A percentile compares a stretch with the other conserved stretches of the same genome.
Conservation (phyloP, 2,113 vertebrate genomes). For the Albula goreensis region DNA sequence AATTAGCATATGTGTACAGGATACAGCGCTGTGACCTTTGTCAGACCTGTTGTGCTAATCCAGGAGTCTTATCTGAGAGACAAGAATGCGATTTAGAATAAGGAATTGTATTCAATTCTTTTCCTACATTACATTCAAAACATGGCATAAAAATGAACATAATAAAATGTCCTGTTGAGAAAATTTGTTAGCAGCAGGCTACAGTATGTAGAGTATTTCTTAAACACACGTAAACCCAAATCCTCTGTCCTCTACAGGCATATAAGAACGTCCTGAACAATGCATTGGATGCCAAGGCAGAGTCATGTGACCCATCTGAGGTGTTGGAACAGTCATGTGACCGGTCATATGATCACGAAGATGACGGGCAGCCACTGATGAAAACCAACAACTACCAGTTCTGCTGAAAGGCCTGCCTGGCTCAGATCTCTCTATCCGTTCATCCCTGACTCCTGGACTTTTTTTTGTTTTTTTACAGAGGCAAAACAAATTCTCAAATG, state of each 20-base stretch:
- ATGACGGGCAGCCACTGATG: constrained; percentile 62
- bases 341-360: constrained; percentile 48
- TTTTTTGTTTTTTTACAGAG: too few species aligned
- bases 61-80: neutral
- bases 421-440: neutral
- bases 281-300: neutral
- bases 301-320: constrained; percentile 49
- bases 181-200: neutral
- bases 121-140: too few species aligned
- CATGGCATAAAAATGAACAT: too few species aligned
- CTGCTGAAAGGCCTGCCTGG: constrained; percentile 53
- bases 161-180: neutral
- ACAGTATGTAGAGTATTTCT: neutral
- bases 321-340: constrained; percentile 60
- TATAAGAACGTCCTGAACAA: constrained; percentile 18
- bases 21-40: neutral
- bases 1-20: neutral
- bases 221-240: neutral
- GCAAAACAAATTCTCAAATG: too few species aligned
- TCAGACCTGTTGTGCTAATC: neutral
- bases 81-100: neutral
- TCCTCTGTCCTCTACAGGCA: neutral
- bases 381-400: constrained; percentile 81
- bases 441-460: neutral
- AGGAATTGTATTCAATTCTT: neutral